These are phyloP conservation scores for Apogon hyalosoma DNA, from an alignment of 2,797 vertebrate genomes.

Conservation along the genomic window DNA sequence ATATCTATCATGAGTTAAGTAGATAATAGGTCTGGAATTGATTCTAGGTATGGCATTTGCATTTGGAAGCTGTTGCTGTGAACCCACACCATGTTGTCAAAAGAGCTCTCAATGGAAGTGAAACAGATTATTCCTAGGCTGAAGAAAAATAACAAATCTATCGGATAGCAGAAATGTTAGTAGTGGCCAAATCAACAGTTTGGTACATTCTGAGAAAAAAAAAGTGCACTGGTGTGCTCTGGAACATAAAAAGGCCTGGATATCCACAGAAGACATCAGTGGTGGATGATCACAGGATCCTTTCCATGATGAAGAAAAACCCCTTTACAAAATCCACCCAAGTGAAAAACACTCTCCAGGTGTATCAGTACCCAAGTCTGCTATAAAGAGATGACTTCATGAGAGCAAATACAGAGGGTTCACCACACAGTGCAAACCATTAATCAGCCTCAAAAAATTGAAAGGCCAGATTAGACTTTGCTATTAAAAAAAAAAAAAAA, in stretches of 20 bases:
- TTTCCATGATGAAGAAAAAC: neutral
- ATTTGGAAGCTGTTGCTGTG: constrained; percentile 3
- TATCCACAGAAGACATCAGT: too few relatives aligned
- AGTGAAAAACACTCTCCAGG: neutral
- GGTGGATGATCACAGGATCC: too few relatives aligned
- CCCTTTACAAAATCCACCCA: neutral
- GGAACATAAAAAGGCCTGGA: too few relatives aligned
- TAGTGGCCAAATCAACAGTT: constrained; percentile 39
- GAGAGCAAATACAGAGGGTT: constrained; percentile 5
- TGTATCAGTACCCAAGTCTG: neutral
- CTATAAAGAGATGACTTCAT: neutral
- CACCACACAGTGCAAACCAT: neutral
- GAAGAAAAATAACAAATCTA: constrained; percentile 10
- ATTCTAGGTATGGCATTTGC: neutral
- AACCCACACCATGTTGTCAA: neutral
- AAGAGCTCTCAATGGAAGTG: neutral
- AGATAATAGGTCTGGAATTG: constrained; percentile 3
- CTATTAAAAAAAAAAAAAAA: neutral
- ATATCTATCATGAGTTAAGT: neutral
- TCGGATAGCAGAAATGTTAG: constrained; percentile 26
- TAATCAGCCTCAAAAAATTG: neutral
- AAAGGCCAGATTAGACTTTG: constrained; percentile 4
- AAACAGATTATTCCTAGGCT: constrained; percentile 2
- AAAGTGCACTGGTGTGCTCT: neutral
- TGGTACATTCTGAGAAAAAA: constrained; percentile 37